These are phyloP conservation scores for Falco concolor DNA, from an alignment of 2,797 vertebrate genomes.

Conservation along the genomic window DNA sequence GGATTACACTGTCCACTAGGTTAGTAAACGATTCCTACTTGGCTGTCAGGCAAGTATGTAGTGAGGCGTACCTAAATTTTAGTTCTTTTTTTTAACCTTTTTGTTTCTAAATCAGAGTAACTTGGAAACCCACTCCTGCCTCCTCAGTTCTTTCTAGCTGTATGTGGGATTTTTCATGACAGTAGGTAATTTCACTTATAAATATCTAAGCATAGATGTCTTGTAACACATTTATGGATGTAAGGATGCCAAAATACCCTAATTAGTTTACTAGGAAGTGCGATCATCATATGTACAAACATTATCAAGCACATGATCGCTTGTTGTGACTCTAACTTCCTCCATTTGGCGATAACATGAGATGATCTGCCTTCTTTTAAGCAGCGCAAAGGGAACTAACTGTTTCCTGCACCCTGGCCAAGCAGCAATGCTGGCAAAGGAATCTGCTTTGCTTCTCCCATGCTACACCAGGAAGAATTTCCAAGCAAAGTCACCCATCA, in stretches of 20 bases:
- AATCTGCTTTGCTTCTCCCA: neutral
- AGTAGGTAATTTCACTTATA: neutral
- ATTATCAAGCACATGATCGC: neutral
- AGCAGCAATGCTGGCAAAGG: neutral
- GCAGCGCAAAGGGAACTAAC: neutral
- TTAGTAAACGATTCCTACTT: neutral
- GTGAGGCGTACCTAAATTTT: neutral
- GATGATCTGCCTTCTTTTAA: neutral
- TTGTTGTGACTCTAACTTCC: neutral
- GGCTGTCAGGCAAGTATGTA: neutral
- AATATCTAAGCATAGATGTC: neutral
- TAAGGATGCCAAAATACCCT: neutral
- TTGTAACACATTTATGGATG: neutral
- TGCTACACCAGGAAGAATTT: neutral
- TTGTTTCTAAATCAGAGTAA: neutral
- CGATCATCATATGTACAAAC: constrained; percentile 5
- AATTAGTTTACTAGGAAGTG: neutral
- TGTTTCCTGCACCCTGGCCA: neutral
- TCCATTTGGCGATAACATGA: neutral
- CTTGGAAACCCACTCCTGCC: neutral
- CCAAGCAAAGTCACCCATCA: neutral
- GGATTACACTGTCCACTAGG: neutral
- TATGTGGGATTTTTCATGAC: neutral
- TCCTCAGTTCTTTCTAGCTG: neutral
- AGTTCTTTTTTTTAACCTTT: neutral